Evolutionary conservation across 2,797 vertebrate genomes (phyloP).

Genomic region (Falco novaeseelandiae): DNA sequence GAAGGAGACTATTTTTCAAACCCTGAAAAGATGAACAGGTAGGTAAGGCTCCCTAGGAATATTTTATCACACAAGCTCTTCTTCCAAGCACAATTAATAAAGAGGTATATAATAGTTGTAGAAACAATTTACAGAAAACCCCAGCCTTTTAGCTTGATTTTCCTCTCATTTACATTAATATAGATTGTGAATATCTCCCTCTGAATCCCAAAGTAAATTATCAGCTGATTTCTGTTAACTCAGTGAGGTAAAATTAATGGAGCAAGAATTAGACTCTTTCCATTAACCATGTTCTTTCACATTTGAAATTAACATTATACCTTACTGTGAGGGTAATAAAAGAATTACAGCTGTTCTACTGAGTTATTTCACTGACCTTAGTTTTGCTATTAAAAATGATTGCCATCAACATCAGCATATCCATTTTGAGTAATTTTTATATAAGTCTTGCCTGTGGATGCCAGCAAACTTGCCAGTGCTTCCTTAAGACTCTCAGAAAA

Average conservation of each 20-base stretch:
- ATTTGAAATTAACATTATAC: conserved; percentile 36
- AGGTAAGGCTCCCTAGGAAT: neutral
- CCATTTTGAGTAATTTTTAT: neutral
- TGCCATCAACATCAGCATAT: conserved; percentile 4
- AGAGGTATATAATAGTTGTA: neutral
- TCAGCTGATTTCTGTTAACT: conserved; percentile 38
- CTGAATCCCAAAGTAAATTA: conserved; percentile 18
- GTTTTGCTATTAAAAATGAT: neutral
- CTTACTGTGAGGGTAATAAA: neutral
- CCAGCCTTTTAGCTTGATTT: neutral
- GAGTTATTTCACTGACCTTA: conserved; percentile 10
- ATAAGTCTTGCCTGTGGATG: neutral
- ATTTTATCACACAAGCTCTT: conserved; percentile 1
- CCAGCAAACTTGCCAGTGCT: neutral
- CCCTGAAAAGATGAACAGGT: conserved; percentile 38
- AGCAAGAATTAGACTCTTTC: conserved; percentile 41
- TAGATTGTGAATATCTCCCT: neutral
- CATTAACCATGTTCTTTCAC: conserved; percentile 35
- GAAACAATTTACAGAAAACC: neutral
- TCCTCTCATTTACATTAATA: neutral
- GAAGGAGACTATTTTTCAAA: conserved; percentile 53
- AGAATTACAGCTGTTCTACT: neutral
- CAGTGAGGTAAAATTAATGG: conserved; percentile 30
- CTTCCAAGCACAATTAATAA: conserved; percentile 39
- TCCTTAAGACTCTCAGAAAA: neutral